phyloP scores from a whole-genome alignment of 2,888 invertebrate species.

The Agriopis aurantiaria region DNA sequence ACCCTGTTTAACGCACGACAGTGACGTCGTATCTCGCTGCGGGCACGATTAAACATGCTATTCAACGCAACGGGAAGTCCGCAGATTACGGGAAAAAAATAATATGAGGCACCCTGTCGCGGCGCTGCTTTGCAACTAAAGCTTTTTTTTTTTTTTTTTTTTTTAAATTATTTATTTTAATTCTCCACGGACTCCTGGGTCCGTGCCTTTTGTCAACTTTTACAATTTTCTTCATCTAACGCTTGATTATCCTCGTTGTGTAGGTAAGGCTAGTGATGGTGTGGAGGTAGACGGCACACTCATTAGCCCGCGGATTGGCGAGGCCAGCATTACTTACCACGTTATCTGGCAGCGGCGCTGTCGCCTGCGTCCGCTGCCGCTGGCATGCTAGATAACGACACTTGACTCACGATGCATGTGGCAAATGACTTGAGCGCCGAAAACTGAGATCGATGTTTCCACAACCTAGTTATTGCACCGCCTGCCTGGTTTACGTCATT shows the following conservation, averaged over 20 bases:
- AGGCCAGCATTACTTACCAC: slow-evolving; percentile 48
- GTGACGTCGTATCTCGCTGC: neutral
- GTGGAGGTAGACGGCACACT: slow-evolving; percentile 17
- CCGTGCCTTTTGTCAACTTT: too few species aligned
- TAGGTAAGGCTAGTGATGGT: slow-evolving; percentile 24
- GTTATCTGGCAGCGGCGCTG: slow-evolving; percentile 36
- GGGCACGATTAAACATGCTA: slow-evolving; percentile 8
- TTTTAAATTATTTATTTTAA: too few species aligned
- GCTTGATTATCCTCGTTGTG: slow-evolving; percentile 40
- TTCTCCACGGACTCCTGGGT: too few species aligned
- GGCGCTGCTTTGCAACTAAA: slow-evolving; percentile 42
- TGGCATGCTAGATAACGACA: slow-evolving; percentile 35
- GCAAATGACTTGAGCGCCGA: slow-evolving; percentile 4
- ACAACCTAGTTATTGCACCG: slow-evolving; percentile 12
- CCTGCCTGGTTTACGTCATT: slow-evolving; percentile 1
- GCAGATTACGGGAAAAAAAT: slow-evolving; percentile 39
- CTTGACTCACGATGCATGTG: slow-evolving; percentile 35
- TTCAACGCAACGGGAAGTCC: slow-evolving; percentile 47
- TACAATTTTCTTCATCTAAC: too few species aligned
- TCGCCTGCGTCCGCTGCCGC: neutral
- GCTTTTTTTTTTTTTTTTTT: too few species aligned
- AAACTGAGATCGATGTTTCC: slow-evolving; percentile 14
- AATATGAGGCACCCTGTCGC: slow-evolving; percentile 29
- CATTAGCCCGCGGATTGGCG: slow-evolving; percentile 49
- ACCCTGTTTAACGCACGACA: neutral